A percentile compares a stretch with the other conserved stretches of the same genome.
These are phyloP conservation scores for Pseudonaja textilis DNA, from an alignment of 2,113 vertebrate genomes.

Conservation along the genomic window DNA sequence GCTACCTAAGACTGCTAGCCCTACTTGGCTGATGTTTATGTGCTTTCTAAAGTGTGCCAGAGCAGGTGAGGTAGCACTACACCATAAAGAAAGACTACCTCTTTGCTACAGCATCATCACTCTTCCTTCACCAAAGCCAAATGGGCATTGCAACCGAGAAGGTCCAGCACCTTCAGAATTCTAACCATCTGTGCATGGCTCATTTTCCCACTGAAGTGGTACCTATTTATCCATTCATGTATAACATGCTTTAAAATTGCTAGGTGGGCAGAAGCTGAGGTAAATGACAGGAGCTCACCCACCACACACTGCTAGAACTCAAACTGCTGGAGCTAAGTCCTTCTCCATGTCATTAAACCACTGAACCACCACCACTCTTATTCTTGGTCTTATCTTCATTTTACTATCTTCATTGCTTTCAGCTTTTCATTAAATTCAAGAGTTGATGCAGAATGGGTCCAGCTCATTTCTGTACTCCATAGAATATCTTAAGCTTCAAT, in stretches of 20 bases:
- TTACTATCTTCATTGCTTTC: not conserved
- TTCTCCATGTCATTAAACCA: not conserved
- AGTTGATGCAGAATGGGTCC: not conserved
- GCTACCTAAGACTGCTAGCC: not conserved
- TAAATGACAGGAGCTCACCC: not conserved
- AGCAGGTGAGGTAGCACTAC: not conserved
- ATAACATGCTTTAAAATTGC: not conserved
- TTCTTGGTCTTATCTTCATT: not conserved
- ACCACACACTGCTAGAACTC: not conserved
- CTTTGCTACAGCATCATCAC: not conserved
- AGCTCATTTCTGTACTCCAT: not conserved
- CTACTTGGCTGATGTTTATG: not conserved
- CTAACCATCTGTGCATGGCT: not conserved
- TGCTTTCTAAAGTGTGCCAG: not conserved
- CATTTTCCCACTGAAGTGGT: not conserved
- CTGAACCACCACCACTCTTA: not conserved
- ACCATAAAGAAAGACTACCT: not conserved
- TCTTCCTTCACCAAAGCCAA: not conserved
- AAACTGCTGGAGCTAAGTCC: not conserved
- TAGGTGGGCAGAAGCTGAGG: not conserved
- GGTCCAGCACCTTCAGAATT: not conserved
- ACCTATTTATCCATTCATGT: not conserved
- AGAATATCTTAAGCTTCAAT: not conserved
- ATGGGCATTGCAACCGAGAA: not conserved
- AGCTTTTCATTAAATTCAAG: not conserved